These are phyloP conservation scores for Pitta sordida DNA, from an alignment of 2,113 vertebrate genomes.

Conservation along the genomic window DNA sequence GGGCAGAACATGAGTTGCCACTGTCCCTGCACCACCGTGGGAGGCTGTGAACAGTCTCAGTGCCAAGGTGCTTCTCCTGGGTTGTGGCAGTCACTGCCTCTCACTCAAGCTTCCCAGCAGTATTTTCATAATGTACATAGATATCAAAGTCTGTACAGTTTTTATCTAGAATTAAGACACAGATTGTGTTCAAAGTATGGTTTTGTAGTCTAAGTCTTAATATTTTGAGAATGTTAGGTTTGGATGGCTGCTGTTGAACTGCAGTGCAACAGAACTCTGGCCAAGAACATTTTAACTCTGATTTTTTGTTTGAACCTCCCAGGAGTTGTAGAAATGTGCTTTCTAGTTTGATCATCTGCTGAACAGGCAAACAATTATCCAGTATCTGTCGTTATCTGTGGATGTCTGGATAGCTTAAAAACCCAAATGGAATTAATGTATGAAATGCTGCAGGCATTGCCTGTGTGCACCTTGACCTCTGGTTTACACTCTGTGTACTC, in stretches of 20 bases:
- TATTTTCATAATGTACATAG: rapidly evolving
- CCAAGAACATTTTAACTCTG: background rate
- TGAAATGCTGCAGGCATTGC: background rate
- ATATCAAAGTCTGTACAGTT: background rate
- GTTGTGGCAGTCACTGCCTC: background rate
- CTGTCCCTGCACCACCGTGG: background rate
- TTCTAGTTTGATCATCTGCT: background rate
- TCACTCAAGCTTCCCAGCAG: background rate
- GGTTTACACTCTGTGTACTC: background rate
- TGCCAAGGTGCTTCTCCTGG: background rate
- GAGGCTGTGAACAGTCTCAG: background rate
- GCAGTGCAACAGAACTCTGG: background rate
- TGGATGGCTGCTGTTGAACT: background rate
- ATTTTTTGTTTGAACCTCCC: background rate
- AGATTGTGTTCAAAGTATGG: background rate
- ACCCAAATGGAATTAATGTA: background rate
- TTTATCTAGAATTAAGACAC: background rate
- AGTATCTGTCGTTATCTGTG: background rate
- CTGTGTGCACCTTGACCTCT: rapidly evolving
- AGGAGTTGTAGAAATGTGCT: background rate
- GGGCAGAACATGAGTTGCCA: background rate
- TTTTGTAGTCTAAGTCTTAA: background rate
- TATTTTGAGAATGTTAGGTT: background rate
- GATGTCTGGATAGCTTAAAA: background rate
- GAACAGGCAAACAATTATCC: background rate